Conservation (phyloP, 2,888 invertebrate genomes). For the Drosophila macrothrix region DNA sequence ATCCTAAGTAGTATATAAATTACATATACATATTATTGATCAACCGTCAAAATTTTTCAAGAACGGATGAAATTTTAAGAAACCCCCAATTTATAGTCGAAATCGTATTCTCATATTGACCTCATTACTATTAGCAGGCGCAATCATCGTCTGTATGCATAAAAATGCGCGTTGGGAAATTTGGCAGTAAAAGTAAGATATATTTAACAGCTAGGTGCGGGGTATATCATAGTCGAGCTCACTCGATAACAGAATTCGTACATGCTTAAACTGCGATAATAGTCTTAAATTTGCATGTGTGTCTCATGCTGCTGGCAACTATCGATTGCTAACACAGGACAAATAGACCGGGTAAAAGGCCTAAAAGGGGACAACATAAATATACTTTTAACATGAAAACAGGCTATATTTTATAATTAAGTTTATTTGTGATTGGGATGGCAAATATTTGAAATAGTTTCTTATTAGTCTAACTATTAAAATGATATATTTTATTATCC, state of each 20-base stretch:
- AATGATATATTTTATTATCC: background rate
- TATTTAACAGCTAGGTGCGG: background rate
- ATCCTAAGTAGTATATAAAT: too few species aligned
- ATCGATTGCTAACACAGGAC: background rate
- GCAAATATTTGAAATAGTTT: background rate
- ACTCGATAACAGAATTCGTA: background rate
- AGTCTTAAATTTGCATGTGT: background rate
- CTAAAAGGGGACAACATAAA: background rate
- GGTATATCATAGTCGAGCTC: background rate
- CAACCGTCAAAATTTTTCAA: background rate
- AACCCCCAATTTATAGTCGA: background rate
- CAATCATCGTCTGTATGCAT: too few species aligned
- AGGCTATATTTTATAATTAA: background rate
- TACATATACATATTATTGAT: background rate
- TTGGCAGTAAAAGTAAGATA: background rate
- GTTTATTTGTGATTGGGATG: background rate
- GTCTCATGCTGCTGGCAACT: background rate
- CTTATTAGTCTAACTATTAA: background rate
- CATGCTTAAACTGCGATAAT: background rate
- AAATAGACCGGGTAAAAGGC: background rate
- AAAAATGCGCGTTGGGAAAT: background rate
- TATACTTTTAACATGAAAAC: background rate
- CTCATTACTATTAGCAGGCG: background rate
- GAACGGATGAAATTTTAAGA: background rate
- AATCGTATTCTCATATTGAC: background rate